Evolutionary conservation across 2,797 vertebrate genomes (phyloP).

Genomic region (Phalanger gymnotis): DNA sequence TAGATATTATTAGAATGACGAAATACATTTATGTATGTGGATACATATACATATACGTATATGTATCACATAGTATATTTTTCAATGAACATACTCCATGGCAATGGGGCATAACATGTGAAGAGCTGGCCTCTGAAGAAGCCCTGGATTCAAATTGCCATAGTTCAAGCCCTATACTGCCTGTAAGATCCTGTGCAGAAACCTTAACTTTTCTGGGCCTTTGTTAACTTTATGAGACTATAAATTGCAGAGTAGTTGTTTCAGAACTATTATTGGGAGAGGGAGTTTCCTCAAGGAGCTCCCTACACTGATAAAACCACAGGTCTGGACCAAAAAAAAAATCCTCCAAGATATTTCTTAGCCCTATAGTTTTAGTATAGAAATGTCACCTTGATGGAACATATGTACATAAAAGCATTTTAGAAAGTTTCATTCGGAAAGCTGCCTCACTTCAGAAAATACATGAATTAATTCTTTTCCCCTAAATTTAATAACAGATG

Average conservation of each 20-base stretch:
- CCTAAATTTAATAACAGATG: neutral
- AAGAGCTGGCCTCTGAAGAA: neutral
- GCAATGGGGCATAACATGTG: neutral
- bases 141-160: neutral
- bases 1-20: conserved; percentile 9
- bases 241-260: neutral
- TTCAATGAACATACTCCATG: neutral
- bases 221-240: neutral
- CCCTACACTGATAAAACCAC: neutral
- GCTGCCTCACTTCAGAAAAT: conserved; percentile 6
- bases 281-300: neutral
- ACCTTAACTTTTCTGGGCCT: neutral
- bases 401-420: neutral
- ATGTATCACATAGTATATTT: neutral
- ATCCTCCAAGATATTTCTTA: neutral
- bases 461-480: neutral
- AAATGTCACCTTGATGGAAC: conserved; percentile 24
- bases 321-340: neutral
- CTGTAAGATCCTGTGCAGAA: neutral
- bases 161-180: neutral
- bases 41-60: too few species aligned
- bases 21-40: neutral
- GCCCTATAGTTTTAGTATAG: conserved; percentile 1
- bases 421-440: conserved; percentile 12
- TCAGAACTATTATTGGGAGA: neutral